Base-by-base conservation (phyloP, 1,140 invertebrate species). In the Heliconius himera region DNA sequence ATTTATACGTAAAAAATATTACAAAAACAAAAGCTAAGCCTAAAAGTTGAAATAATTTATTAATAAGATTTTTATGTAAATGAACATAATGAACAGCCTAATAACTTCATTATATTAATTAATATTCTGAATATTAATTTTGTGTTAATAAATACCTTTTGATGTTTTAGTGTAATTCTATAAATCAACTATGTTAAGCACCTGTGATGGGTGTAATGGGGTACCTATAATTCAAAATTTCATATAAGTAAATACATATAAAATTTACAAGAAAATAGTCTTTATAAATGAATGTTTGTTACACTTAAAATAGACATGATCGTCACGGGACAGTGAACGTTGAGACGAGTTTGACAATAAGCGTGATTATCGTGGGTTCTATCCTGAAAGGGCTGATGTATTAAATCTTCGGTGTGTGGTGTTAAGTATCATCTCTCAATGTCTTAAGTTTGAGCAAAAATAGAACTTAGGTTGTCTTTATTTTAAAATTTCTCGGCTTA, bases 101-200 rank as follows among this genome's bases (percentile, higher is more conserved):
- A 66, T 66, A 26, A 66, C 22, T 66, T 66, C 60, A 26, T 66
- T 56, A 56, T 22, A 56, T n/a, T 56, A 56, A 56, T 56, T 56
- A 56, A 22, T 56, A 11, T 56, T 66, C 20, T 66, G 60, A 66
- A 66, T 26, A 66, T 26, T 66, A 66, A 66, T 29, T 66, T 66
- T 26, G 60, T 26, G 29, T 66, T 13, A 29, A 66, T 26, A 66
- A 66, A 26, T 66, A 60, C 2, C 56, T 26, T 60, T 66, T 26
- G 11, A 66, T 26, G 22, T 66, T 29, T 26, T 66, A 56, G 54
- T 29, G 11, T 13, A 11, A 26, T 66, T 66, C 26, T 5, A 66
- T 29, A 26, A 66, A 66, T 26, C 20, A 13, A 66, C 11, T 26
- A 46, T 46, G 13, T 11, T 41, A 41, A 13, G 41, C 4, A 41